These are phyloP conservation scores for Odocoileus hemionus DNA, from an alignment of 2,113 vertebrate species.

Conservation along the genomic window DNA sequence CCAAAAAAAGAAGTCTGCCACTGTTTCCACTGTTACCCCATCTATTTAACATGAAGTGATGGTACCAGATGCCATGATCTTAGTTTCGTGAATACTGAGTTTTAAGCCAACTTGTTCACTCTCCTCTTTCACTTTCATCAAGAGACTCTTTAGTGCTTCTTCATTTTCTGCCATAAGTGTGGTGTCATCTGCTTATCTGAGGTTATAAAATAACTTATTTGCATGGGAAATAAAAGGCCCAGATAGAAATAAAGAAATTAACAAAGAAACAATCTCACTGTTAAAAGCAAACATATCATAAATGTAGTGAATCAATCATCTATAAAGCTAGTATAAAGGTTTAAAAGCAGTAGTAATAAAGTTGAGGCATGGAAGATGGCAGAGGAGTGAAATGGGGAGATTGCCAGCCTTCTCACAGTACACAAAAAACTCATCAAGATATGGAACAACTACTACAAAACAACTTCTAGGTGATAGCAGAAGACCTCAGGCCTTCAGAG, in stretches of 20 bases:
- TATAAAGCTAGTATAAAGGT: background rate
- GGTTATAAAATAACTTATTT: background rate
- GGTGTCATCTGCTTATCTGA: background rate
- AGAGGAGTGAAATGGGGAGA: background rate
- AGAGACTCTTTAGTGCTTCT: background rate
- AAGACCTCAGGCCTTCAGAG: background rate
- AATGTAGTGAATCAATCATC: background rate
- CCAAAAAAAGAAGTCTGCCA: rapidly evolving
- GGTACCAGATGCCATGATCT: background rate
- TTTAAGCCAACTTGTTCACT: background rate
- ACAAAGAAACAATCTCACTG: background rate
- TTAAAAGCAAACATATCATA: background rate
- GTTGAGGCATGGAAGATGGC: background rate
- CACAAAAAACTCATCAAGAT: background rate
- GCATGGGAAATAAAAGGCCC: background rate
- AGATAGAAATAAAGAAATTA: background rate
- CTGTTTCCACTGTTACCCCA: background rate
- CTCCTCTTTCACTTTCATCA: background rate
- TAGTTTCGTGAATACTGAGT: background rate
- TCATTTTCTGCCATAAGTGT: background rate
- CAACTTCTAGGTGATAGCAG: background rate
- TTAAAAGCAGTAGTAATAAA: background rate
- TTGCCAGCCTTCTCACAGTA: background rate
- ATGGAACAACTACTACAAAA: background rate
- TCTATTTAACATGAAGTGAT: background rate